A percentile compares a stretch with the other conserved stretches of the same genome.
These are phyloP conservation scores for Oryzias woworae DNA, from an alignment of 2,113 vertebrate species.

Conservation along the genomic window DNA sequence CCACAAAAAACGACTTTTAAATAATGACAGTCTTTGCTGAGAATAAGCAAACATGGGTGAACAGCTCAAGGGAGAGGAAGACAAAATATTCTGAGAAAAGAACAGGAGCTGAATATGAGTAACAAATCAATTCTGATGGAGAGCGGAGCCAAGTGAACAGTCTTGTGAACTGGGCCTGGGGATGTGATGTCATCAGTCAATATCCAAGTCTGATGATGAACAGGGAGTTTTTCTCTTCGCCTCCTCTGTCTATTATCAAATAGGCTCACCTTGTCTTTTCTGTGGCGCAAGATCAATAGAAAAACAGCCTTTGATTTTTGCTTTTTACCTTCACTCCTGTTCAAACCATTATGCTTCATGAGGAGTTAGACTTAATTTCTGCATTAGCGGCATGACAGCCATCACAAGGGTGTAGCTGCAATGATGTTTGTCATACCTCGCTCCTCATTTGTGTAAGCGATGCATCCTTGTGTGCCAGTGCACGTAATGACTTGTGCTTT, in stretches of 20 bases:
- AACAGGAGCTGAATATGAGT: slow-evolving; percentile 37
- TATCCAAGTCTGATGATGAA: slow-evolving; percentile 55
- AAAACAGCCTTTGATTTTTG: slow-evolving; percentile 42
- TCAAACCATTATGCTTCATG: slow-evolving; percentile 39
- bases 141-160: slow-evolving; percentile 40
- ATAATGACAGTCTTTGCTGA: slow-evolving; percentile 1
- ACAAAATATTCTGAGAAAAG: slow-evolving; percentile 40
- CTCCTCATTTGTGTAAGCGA: slow-evolving; percentile 48
- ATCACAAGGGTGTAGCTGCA: slow-evolving; percentile 8
- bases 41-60: neutral
- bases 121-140: slow-evolving; percentile 33
- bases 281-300: slow-evolving; percentile 49
- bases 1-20: neutral
- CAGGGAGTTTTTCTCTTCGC: slow-evolving; percentile 50
- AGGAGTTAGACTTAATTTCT: slow-evolving; percentile 44
- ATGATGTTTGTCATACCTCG: slow-evolving; percentile 29
- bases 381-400: slow-evolving; percentile 50
- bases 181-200: slow-evolving; percentile 57
- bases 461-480: slow-evolving; percentile 64
- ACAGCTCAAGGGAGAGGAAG: slow-evolving; percentile 10
- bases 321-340: slow-evolving; percentile 24
- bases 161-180: slow-evolving; percentile 36
- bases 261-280: slow-evolving; percentile 49
- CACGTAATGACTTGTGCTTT: slow-evolving; percentile 73
- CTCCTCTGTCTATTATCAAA: slow-evolving; percentile 50